Evolutionary conservation across 2,888 invertebrate species (phyloP).

Genomic region (Entomobrya multifasciata): DNA sequence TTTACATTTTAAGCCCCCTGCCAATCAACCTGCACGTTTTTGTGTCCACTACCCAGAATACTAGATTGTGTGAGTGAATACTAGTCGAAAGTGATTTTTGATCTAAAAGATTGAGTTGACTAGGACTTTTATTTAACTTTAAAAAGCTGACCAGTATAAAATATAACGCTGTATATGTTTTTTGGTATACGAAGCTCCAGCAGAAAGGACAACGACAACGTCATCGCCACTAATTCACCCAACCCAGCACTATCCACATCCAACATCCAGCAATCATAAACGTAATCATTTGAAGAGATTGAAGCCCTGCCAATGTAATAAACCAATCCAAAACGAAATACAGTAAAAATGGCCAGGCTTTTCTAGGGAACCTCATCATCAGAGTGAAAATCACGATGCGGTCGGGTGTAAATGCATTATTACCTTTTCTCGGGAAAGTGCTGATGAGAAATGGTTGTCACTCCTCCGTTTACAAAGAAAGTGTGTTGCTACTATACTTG

Average conservation of each 20-base stretch:
- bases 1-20: background rate
- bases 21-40: background rate
- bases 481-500: background rate
- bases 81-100: slow-evolving; percentile 21
- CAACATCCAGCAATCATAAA: no score
- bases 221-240: slow-evolving; percentile 10
- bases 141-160: slow-evolving; percentile 9
- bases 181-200: no score
- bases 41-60: background rate
- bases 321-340: background rate
- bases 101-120: slow-evolving; percentile 35
- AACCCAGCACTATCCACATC: background rate
- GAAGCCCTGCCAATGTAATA: background rate
- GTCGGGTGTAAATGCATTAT: background rate
- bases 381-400: background rate
- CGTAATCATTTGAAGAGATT: background rate
- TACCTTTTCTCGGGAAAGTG: background rate
- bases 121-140: slow-evolving; percentile 30
- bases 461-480: background rate
- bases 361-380: background rate
- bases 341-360: background rate
- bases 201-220: background rate
- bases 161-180: background rate
- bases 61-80: background rate
- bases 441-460: slow-evolving; percentile 13